These are phyloP conservation scores for Drosophila sp. DNA, from an alignment of 1,140 invertebrate species.

Conservation along the genomic window DNA sequence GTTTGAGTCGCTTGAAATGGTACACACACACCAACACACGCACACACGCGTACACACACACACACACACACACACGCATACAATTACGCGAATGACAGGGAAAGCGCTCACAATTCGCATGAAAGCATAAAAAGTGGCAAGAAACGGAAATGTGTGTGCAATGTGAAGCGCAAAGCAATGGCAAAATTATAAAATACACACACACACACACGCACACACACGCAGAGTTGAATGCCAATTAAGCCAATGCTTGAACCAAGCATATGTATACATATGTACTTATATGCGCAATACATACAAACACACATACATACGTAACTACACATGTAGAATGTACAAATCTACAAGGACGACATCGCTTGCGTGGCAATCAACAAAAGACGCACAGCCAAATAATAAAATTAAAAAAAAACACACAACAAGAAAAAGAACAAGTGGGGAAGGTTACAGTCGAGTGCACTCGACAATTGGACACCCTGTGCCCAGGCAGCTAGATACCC, in stretches of 20 bases:
- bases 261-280: background rate
- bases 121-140: conserved; percentile 72
- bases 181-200: conserved; percentile 72
- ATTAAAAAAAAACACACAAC: conserved; percentile 55
- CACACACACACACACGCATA: conserved; percentile 39
- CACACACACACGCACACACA: conserved; percentile 14
- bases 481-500: no score
- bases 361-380: conserved; percentile 75
- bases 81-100: conserved; percentile 80
- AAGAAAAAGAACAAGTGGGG: background rate
- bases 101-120: conserved; percentile 77
- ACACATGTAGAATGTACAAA: no score
- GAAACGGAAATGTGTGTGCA: conserved; percentile 66
- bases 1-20: conserved; percentile 65
- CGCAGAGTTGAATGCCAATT: conserved; percentile 73
- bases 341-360: conserved; percentile 47
- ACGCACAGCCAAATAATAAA: conserved; percentile 74
- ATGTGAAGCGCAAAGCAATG: conserved; percentile 66
- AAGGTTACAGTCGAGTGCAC: background rate
- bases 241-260: conserved; percentile 73
- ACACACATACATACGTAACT: no score
- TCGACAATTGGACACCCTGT: no score
- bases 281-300: no score
- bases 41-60: conserved; percentile 32
- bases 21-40: conserved; percentile 44